Base-by-base conservation (phyloP, 1,140 invertebrate species). In the Aphelenchoides besseyi region DNA sequence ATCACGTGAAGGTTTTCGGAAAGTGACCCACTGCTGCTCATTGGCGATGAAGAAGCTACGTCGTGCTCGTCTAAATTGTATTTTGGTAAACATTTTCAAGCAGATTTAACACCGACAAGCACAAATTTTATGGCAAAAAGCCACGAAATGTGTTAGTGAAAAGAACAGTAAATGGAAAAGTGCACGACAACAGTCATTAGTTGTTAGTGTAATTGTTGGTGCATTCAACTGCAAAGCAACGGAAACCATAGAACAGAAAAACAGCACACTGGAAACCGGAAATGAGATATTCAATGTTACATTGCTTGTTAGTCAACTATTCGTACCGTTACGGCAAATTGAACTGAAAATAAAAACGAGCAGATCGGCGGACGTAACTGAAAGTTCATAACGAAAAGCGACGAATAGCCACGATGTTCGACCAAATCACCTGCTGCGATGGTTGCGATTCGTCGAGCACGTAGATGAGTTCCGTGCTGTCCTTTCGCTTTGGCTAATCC, bases 61-160 rank as follows among this genome's bases (percentile, higher is more conserved):
- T 84, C 81, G 26, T 79, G 62, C 55, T 82, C 81, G 66, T 82
- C 81, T 84, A 70, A 74, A 81, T 80, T 12, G 26, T 2, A n/a
- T n/a, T n/a, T n/a, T n/a, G n/a, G n/a, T n/a, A n/a, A n/a, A n/a
- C n/a, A n/a, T n/a, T n/a, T n/a, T n/a, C n/a, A n/a, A n/a, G n/a
- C n/a, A n/a, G n/a, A n/a, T n/a, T n/a, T n/a, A n/a, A n/a, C n/a
- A n/a, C n/a, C n/a, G n/a, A n/a, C n/a, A n/a, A n/a, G n/a, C n/a
- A n/a, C n/a, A n/a, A n/a, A n/a, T n/a, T n/a, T n/a, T n/a, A n/a
- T n/a, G n/a, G n/a, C n/a, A n/a, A n/a, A n/a, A n/a, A n/a, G n/a
- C n/a, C n/a, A n/a, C n/a, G 48, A 1, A 3, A 23, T 18, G 12
- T 73, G 33, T 28, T 71, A n/a, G 32, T 1, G 5, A 37, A 16